Evolutionary conservation across 2,113 vertebrate genomes (phyloP).

Genomic region (Spizaetus ornatus): DNA sequence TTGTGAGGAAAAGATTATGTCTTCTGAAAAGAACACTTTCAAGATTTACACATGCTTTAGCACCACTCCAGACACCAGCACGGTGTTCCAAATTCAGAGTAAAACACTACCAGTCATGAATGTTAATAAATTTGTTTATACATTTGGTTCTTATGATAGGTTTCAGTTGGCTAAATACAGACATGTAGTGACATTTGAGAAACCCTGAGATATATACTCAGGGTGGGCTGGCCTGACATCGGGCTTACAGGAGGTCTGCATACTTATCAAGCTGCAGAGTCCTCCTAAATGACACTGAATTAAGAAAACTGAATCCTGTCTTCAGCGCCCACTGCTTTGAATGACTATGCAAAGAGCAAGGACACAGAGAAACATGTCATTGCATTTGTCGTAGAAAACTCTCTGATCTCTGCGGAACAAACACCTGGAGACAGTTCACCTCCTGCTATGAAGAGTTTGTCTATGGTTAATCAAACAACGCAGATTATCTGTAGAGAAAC

Average conservation of each 20-base stretch:
- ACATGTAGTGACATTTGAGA: not conserved
- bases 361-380: not conserved
- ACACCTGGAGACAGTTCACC: not conserved
- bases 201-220: not conserved
- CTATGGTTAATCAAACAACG: not conserved
- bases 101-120: not conserved
- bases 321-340: not conserved
- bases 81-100: not conserved
- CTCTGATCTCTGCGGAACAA: not conserved
- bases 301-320: not conserved
- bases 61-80: not conserved
- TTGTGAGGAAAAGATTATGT: rapidly evolving
- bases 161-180: not conserved
- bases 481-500: not conserved
- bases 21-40: not conserved
- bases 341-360: not conserved
- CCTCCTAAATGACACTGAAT: not conserved
- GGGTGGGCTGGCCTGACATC: not conserved
- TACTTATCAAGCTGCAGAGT: not conserved
- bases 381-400: not conserved
- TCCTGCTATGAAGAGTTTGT: not conserved
- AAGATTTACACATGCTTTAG: not conserved
- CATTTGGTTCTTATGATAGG: not conserved
- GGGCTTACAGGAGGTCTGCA: not conserved
- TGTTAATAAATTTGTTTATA: not conserved